These are phyloP conservation scores for Ormyrus thymus DNA, from an alignment of 2,888 invertebrate genomes.

Conservation along the genomic window DNA sequence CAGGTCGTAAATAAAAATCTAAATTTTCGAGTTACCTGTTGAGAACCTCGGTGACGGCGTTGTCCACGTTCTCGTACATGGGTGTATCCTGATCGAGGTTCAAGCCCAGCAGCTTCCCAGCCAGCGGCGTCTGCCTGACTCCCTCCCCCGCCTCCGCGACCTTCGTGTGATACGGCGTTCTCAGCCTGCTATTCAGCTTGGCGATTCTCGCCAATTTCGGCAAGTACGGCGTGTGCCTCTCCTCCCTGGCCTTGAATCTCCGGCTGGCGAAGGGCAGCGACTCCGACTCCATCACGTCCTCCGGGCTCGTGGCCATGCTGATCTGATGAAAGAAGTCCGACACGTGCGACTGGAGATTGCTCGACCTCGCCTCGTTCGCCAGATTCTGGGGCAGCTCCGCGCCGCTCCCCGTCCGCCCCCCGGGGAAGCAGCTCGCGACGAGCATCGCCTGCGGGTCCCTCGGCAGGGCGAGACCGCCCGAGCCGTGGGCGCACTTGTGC, in stretches of 20 bases:
- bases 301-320: conserved; percentile 72
- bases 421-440: conserved; percentile 17
- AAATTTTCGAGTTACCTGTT: conserved; percentile 61
- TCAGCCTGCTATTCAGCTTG: conserved; percentile 67
- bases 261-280: conserved; percentile 62
- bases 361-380: conserved; percentile 68
- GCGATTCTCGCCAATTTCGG: conserved; percentile 69
- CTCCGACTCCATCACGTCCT: conserved; percentile 72
- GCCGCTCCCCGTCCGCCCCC: conserved; percentile 18
- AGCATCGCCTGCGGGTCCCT: conserved; percentile 29
- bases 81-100: conserved; percentile 69
- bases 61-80: conserved; percentile 68
- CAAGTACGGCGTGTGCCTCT: conserved; percentile 46
- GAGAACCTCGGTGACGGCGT: conserved; percentile 68
- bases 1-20: too few relatives aligned
- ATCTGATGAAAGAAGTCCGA: conserved; percentile 73
- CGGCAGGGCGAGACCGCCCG: conserved; percentile 20
- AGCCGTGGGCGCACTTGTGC: background rate
- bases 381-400: conserved; percentile 69
- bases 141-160: background rate
- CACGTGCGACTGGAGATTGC: conserved; percentile 70
- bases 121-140: conserved; percentile 66
- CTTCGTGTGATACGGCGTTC: conserved; percentile 69
- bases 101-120: conserved; percentile 66
- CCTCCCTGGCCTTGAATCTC: conserved; percentile 2